Evolutionary conservation across 2,797 vertebrate genomes (phyloP), one percentile per base, ranked within the genome.

Genomic region (Sternotherus odoratus): DNA sequence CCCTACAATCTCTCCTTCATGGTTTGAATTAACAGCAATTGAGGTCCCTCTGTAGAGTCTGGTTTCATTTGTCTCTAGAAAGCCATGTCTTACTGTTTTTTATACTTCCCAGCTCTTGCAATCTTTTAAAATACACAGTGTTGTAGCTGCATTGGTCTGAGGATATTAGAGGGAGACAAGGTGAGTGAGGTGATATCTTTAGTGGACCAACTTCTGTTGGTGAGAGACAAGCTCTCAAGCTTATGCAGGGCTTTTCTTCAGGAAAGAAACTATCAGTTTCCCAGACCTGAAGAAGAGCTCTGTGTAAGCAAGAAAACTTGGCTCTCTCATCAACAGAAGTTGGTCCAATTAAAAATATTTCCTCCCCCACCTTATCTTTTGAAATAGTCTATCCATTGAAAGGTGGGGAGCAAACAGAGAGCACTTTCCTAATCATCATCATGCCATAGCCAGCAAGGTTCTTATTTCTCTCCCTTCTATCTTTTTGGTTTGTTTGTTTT

Each of bases 41-140:
- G 2, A 3, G 26, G 88, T 93, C 75, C 86, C 88, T 30, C 19
- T 82, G 92, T n/a, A 66, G 12, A n/a, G n/a, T 53, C 57, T 12
- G 36, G 3, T 72, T 81, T 74, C 77, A 80, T 74, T 79, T 3
- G 46, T n/a, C 69, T 69, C 17, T 50, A 81, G 28, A 82, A 88
- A 91, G 28, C 15, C 23, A 49, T 9, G 51, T 66, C 69, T 46
- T 13, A 6, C 28, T 4, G 80, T 86, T 83, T 85, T 63, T 11
- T 82, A n/a, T 51, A 5, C 51, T 17, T 79, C 12, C 69, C 77
- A 77, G 56, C 39, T 28, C 49, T 53, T 46, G 39, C 49, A 49
- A 75, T 54, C 17, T 36, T 30, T 66, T 53, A 21, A 1, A 74
- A n/a, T 36, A 66, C 19, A 16, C 8, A 16, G 15, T 60, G 16